phyloP scores from a whole-genome alignment of 30 jellyfish, hydroid and myxozoan species.

The Turritopsis rubra region DNA sequence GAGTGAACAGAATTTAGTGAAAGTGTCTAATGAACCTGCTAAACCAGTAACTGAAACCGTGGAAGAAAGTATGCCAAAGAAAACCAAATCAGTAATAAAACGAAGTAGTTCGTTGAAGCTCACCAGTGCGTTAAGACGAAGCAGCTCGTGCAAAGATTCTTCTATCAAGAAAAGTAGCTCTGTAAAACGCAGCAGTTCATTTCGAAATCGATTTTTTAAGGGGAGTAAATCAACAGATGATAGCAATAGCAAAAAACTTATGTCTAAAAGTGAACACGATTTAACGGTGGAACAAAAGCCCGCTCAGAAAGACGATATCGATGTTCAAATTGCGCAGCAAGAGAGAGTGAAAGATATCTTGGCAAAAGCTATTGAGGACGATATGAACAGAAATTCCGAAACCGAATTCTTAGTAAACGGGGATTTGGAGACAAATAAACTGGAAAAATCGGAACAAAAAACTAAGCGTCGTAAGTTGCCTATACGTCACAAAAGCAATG shows the following conservation, averaged over 20 bases:
- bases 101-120: slow-evolving; percentile 41
- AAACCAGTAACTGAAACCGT: slow-evolving; percentile 9
- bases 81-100: background rate
- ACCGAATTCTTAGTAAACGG: slow-evolving; percentile 22
- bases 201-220: slow-evolving; percentile 34
- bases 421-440: background rate
- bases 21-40: slow-evolving; percentile 32
- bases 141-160: slow-evolving; percentile 24
- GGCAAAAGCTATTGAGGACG: slow-evolving; percentile 47
- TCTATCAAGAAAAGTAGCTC: slow-evolving; percentile 32
- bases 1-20: background rate
- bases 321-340: slow-evolving; percentile 19
- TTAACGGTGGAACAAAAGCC: background rate
- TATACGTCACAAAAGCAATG: slow-evolving; percentile 43
- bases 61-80: slow-evolving; percentile 6
- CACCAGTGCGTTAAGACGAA: slow-evolving; percentile 21
- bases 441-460: background rate
- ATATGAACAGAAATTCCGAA: slow-evolving; percentile 42
- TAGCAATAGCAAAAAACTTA: slow-evolving; percentile 6
- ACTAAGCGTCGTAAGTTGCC: slow-evolving; percentile 29
- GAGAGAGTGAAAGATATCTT: slow-evolving; percentile 29
- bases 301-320: slow-evolving; percentile 6
- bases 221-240: slow-evolving; percentile 7
- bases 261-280: slow-evolving; percentile 32
- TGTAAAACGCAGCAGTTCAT: slow-evolving; percentile 41